These are phyloP conservation scores for Nothobranchius furzeri DNA, from an alignment of 2,113 vertebrate genomes.

Conservation along the genomic window DNA sequence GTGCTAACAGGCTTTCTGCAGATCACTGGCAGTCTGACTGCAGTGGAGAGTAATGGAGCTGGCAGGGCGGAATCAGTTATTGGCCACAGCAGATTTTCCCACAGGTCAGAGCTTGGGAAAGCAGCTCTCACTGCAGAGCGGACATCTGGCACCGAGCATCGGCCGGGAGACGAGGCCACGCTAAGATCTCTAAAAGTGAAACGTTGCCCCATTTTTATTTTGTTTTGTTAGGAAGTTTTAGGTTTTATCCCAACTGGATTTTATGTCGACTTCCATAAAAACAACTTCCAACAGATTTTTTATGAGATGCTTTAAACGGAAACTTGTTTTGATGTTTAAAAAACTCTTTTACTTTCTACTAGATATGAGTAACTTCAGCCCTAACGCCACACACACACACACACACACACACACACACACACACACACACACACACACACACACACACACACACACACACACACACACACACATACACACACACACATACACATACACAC, in stretches of 20 bases:
- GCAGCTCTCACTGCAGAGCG: constrained; percentile 81
- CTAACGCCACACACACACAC: neutral
- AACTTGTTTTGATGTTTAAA: too few species aligned
- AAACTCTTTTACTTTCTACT: neutral
- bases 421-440: constrained; percentile 32
- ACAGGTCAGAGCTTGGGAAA: constrained; percentile 98
- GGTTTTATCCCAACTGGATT: constrained; percentile 51
- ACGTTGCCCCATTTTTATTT: constrained; percentile 62
- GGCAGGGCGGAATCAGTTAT: constrained; percentile 99
- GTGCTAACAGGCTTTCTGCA: constrained; percentile 81
- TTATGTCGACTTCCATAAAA: constrained; percentile 1
- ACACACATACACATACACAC: too few species aligned
- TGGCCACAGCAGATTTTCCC: constrained; percentile 99
- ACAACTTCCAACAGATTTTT: neutral
- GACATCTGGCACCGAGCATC: constrained; percentile 87
- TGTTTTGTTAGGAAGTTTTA: constrained; percentile 54
- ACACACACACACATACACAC: too few species aligned
- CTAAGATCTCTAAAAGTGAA: neutral
- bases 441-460: constrained; percentile 67
- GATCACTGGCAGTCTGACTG: constrained; percentile 93
- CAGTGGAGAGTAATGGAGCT: constrained; percentile 94
- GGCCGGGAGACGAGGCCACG: constrained; percentile 84
- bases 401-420: constrained; percentile 11
- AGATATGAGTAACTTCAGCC: constrained; percentile 1
- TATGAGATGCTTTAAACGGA: too few species aligned